Conservation (phyloP, 2,113 vertebrate species). For the Spilogale gracilis region DNA sequence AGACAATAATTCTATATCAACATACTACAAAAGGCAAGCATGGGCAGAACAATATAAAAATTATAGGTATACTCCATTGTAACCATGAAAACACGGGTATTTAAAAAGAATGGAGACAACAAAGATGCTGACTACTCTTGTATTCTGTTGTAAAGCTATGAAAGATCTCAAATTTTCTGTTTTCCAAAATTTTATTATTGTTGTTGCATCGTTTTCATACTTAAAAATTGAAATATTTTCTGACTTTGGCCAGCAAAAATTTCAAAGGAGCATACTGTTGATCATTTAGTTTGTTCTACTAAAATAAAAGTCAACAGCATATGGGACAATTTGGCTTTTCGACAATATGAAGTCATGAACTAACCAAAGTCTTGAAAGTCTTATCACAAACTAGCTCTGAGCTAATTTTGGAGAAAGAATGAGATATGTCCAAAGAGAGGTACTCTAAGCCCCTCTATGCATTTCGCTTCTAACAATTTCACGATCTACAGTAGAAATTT, state of each 20-base stretch:
- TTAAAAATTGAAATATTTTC: background rate
- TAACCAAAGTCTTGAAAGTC: background rate
- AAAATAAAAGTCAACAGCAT: background rate
- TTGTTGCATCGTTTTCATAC: background rate
- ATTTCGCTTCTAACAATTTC: background rate
- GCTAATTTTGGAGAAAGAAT: background rate
- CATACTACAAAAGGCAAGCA: background rate
- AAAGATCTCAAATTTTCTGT: background rate
- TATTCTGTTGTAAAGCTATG: background rate
- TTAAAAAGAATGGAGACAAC: background rate
- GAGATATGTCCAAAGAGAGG: background rate
- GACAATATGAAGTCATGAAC: background rate
- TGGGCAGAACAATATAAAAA: background rate
- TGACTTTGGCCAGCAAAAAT: background rate
- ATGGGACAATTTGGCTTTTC: background rate
- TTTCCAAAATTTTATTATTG: background rate
- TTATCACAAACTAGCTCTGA: background rate
- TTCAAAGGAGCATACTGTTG: background rate
- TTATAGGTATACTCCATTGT: background rate
- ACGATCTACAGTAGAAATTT: background rate
- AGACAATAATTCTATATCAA: too few relatives aligned
- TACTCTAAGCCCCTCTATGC: background rate
- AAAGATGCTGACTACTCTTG: background rate
- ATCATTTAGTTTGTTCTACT: background rate
- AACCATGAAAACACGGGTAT: background rate